These are phyloP conservation scores for Cantharis lateralis DNA, from an alignment of 2,888 invertebrate species.

Conservation along the genomic window DNA sequence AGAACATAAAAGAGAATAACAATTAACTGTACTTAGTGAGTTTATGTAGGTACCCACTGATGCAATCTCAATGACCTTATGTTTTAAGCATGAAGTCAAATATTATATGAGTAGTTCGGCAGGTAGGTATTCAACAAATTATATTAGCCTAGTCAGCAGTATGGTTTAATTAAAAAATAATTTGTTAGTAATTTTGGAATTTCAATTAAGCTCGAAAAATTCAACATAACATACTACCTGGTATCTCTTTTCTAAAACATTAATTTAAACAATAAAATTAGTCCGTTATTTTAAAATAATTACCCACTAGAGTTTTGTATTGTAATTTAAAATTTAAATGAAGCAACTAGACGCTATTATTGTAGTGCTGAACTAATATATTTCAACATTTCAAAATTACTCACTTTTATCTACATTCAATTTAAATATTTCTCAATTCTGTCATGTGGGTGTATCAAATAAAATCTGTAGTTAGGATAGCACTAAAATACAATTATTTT, in stretches of 20 bases:
- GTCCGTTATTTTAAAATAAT: neutral
- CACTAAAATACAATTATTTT: neutral
- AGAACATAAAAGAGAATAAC: neutral
- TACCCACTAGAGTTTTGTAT: neutral
- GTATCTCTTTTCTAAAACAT: neutral
- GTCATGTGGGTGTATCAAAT: neutral
- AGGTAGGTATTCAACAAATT: neutral
- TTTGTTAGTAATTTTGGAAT: neutral
- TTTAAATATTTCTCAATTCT: neutral
- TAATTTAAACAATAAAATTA: neutral
- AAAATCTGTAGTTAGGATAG: neutral
- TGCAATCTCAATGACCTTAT: constrained; percentile 3
- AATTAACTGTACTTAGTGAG: neutral
- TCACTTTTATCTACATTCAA: neutral
- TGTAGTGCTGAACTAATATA: neutral
- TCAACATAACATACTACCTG: neutral
- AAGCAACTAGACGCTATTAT: neutral
- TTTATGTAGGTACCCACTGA: neutral
- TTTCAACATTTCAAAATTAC: neutral
- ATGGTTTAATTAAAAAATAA: neutral
- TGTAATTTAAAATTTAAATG: neutral
- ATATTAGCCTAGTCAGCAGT: neutral
- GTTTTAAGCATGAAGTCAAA: neutral
- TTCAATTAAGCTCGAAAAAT: neutral
- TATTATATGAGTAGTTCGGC: neutral